Evolutionary conservation across 2,797 vertebrate species (phyloP), one percentile per base, ranked within the genome.

Genomic region (Oceanodroma leucorhoa): DNA sequence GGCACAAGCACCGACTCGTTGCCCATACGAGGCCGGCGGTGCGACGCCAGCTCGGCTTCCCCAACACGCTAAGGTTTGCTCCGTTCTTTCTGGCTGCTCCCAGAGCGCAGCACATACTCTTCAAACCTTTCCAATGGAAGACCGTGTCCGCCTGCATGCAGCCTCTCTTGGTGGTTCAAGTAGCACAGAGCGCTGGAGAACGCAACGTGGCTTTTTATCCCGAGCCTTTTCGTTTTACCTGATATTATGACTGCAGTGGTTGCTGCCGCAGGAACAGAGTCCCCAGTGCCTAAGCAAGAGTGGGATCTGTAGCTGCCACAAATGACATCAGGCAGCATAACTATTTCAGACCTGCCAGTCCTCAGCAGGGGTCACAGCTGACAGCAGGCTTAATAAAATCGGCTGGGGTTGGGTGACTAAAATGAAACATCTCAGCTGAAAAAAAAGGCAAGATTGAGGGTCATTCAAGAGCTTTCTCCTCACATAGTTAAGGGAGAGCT

Each of bases 321-420:
- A 84, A 76, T 83, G 92, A 95, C 96, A 96, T 72, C 92, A 96
- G 90, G 91, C 94, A 96, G 93, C 93, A 71, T 30, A 91, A 96
- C 94, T 94, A 71, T 96, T 94, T 90, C 94, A 96, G 95, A 90
- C 92, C 94, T 96, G 95, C 89, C 94, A 94, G 90, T 84, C 91
- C 95, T 94, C 93, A 72, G 92, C 91, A 87, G 94, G 94, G 96
- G 94, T 96, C 96, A 97, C 82, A 83, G 96, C 94, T 95, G 96
- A 96, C 97, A 97, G 95, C 94, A 97, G 93, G 60, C 87, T 97
- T 71, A 72, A 80, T 83, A 72, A 91, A 95, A 93, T 34, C 50
- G 95, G 67, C 86, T 95, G 91, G 86, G 85, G 83, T 92, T 96
- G 84, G 94, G 87, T 94, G 89, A 93, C 94, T 91, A 83, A 97